These are phyloP conservation scores for Chrysolina haemoptera DNA, from an alignment of 2,888 invertebrate species.

Conservation along the genomic window DNA sequence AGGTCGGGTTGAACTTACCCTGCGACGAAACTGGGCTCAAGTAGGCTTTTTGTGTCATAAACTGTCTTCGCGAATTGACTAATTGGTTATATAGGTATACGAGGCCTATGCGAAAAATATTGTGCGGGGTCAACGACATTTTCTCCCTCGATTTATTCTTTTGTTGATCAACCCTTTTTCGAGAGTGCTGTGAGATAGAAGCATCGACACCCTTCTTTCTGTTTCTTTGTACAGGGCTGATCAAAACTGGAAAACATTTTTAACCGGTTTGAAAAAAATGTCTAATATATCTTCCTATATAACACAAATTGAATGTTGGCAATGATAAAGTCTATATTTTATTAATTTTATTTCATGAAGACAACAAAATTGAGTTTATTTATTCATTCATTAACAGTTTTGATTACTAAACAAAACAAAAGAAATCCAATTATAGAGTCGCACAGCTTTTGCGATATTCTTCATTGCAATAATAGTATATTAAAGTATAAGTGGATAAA, in stretches of 20 bases:
- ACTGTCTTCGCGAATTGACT: conserved; percentile 15
- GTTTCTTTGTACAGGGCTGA: background rate
- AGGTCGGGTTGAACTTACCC: conserved; percentile 41
- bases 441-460: no score
- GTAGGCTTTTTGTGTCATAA: conserved; percentile 9
- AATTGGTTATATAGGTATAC: conserved; percentile 6
- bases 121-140: conserved; percentile 5
- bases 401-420: no score
- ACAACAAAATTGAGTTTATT: no score
- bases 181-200: background rate
- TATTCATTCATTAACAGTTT: no score
- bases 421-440: no score
- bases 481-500: no score
- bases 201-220: background rate
- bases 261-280: background rate
- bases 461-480: no score
- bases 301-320: no score
- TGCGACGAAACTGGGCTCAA: conserved; percentile 21
- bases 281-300: no score
- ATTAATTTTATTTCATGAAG: no score
- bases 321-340: no score
- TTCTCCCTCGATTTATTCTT: conserved; percentile 8
- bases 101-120: background rate
- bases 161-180: conserved; percentile 6
- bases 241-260: background rate